These are phyloP conservation scores for Fistularia tabacaria DNA, from an alignment of 2,797 vertebrate species.

Conservation along the genomic window DNA sequence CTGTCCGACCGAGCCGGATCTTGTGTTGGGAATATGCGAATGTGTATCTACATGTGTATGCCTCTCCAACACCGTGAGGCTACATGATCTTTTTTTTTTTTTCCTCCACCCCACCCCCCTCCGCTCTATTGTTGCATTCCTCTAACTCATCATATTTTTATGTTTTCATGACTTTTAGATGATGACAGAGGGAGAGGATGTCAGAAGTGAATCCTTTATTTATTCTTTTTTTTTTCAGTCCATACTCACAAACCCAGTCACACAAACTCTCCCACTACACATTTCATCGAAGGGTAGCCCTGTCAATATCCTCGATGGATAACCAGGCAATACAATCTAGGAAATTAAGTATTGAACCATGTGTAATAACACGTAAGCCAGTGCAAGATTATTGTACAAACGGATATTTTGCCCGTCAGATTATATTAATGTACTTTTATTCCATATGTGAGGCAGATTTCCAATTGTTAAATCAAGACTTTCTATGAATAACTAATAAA, in stretches of 20 bases:
- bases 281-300: no score
- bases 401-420: no score
- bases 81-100: not conserved
- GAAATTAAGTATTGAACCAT: no score
- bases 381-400: no score
- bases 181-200: constrained; percentile 12
- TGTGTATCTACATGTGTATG: constrained; percentile 1
- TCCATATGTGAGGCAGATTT: no score
- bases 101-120: no score
- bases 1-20: constrained; percentile 26
- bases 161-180: constrained; percentile 30
- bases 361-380: no score
- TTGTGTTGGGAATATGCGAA: constrained; percentile 1
- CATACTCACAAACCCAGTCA: not conserved
- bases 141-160: constrained; percentile 15
- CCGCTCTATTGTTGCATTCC: constrained; percentile 11
- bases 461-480: no score
- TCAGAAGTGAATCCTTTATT: constrained; percentile 7
- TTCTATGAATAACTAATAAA: no score
- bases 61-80: not conserved
- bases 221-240: not conserved
- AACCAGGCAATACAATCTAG: no score
- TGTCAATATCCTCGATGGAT: no score
- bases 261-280: not conserved
- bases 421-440: no score